Evolutionary conservation across 2,797 vertebrate species (phyloP).

Genomic region (Prunella strophiata): DNA sequence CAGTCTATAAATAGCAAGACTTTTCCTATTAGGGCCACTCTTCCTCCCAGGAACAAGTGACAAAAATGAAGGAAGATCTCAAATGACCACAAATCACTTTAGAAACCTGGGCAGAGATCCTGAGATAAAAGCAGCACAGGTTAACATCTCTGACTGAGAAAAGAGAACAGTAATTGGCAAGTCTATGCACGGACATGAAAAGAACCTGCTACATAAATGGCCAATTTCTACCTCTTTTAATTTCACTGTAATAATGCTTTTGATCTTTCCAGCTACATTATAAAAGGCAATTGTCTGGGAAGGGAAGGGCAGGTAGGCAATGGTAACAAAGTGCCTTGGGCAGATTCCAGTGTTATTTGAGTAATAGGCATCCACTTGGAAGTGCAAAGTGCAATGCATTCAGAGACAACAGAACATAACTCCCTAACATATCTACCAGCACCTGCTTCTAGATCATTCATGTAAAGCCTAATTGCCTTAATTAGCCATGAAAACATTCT

Average conservation of each 20-base stretch:
- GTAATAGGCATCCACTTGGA: neutral
- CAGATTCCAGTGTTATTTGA: neutral
- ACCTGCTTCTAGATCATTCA: neutral
- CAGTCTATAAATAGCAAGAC: conserved; percentile 25
- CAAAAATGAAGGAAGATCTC: conserved; percentile 23
- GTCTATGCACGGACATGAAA: conserved; percentile 19
- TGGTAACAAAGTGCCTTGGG: neutral
- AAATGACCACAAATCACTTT: conserved; percentile 41
- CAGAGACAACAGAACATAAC: neutral
- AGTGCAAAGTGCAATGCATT: neutral
- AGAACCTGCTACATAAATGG: conserved; percentile 5
- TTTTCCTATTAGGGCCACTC: conserved; percentile 25
- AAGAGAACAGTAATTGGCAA: conserved; percentile 10
- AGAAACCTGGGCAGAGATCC: conserved; percentile 35
- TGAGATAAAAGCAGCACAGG: conserved; percentile 25
- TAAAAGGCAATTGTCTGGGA: neutral
- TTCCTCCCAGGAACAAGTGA: conserved; percentile 28
- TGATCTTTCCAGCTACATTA: neutral
- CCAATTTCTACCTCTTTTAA: neutral
- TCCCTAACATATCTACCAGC: neutral
- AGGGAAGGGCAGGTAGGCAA: neutral
- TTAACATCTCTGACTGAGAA: conserved; percentile 34
- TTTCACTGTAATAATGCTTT: neutral
- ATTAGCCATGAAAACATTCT: neutral
- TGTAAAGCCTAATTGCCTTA: neutral